Base-by-base conservation (phyloP, 2,888 invertebrate genomes). In the Cephus nigrinus region DNA sequence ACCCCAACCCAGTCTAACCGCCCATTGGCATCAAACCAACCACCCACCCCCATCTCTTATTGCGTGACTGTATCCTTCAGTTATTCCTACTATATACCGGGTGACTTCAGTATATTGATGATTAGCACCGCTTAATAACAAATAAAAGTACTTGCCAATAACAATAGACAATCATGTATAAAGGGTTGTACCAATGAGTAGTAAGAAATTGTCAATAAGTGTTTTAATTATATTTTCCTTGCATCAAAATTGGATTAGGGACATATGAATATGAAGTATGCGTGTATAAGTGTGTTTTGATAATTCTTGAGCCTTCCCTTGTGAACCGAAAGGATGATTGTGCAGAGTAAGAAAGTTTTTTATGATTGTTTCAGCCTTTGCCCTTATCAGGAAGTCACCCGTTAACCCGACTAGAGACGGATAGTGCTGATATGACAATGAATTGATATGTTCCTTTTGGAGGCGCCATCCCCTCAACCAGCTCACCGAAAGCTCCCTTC, bases 21-120 rank as follows among this genome's bases (percentile, higher is more conserved):
- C 83, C 84, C 85, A 88, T 88, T 88, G 87, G 87, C 85, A 87
- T 88, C 82, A 85, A 87, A 87, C 87, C 87, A 87, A 86, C 85
- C 86, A 83, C 82, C 69, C 75, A 78, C 81, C 82, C 77, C 81
- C 78, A 75, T 74, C 78, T 78, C 82, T 84, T 82, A 83, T 85
- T 86, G 83, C 83, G 84, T 85, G 83, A 84, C 82, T 85, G 80
- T 86, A 84, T 85, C 83, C 84, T 85, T 84, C 83, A 78, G 84
- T 80, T 82, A 84, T 75, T 36, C 75, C 75, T 68, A 68, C 31
- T 30, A 75, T 76, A 78, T 84, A 84, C 79, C 79, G 84, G 84
- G 84, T 84, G 84, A 80, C 78, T 71, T 55, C 2, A 23, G 23
- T 55, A 55, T 23, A 23, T 23, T 2, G 55, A 23, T 55, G 23